Evolutionary conservation across 1,140 invertebrate genomes (phyloP), one percentile per base, ranked within the genome.

Genomic region (Metaphire vulgaris): DNA sequence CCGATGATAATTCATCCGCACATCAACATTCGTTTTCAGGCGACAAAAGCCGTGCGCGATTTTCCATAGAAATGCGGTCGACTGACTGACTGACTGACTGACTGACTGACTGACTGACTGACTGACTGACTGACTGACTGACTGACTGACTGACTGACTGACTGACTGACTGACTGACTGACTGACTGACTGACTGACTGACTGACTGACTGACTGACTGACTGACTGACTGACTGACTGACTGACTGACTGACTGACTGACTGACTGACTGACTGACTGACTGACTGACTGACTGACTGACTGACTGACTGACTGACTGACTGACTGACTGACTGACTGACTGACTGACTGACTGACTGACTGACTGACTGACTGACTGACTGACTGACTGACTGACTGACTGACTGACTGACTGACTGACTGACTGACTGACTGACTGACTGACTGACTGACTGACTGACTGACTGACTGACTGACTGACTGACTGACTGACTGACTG

Each of bases 51-150:
- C n/a, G n/a, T n/a, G n/a, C n/a, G n/a, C n/a, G n/a, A n/a, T n/a
- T n/a, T n/a, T n/a, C n/a, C n/a, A n/a, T n/a, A n/a, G n/a, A n/a
- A n/a, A n/a, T n/a, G n/a, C n/a, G n/a, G n/a, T 56, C 41, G 41
- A 56, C 41, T 56, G 41, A 56, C 41, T 56, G 41, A 56, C 41
- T 56, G 41, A 56, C 41, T 56, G 41, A 56, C 41, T 56, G 41
- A 56, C 41, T 56, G 41, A 56, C 41, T 56, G 41, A 56, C 41
- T 56, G 41, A 56, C 41, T 56, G 41, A 56, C 41, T 56, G 41
- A 56, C 41, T 56, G 41, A 56, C 41, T 56, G 41, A 56, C 41
- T 56, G 41, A 56, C 41, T 56, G 41, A 56, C 41, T 56, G 41
- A 56, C 41, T 56, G 41, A 56, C 41, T 56, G 41, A 56, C 41